phyloP scores from a whole-genome alignment of 2,797 vertebrate species.

The Adrianichthys oophorus region DNA sequence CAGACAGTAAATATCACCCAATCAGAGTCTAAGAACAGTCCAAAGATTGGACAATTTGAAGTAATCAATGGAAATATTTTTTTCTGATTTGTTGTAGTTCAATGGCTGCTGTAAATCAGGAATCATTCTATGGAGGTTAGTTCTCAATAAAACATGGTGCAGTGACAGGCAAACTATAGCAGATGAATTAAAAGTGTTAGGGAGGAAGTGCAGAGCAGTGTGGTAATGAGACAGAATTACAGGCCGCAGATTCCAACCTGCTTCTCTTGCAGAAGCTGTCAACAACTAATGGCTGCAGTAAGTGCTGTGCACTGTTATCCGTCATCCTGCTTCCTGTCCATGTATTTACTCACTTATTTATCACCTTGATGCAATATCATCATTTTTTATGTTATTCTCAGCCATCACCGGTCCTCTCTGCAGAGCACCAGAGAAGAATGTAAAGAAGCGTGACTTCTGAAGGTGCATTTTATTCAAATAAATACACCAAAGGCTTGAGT shows the following conservation, averaged over 20 bases:
- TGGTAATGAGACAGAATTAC: slow-evolving; percentile 90
- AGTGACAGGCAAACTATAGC: slow-evolving; percentile 90
- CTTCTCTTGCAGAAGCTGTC: slow-evolving; percentile 79
- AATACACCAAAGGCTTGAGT: neutral
- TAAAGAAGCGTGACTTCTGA: slow-evolving; percentile 11
- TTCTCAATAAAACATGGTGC: slow-evolving; percentile 94
- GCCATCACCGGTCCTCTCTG: slow-evolving; percentile 32
- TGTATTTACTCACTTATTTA: slow-evolving; percentile 83
- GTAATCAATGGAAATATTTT: slow-evolving; percentile 95
- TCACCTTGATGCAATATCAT: slow-evolving; percentile 79
- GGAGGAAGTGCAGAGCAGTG: slow-evolving; percentile 81
- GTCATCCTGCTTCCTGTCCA: slow-evolving; percentile 78
- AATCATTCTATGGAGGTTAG: slow-evolving; percentile 89
- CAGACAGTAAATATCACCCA: slow-evolving; percentile 98
- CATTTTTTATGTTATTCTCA: slow-evolving; percentile 73
- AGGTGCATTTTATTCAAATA: slow-evolving; percentile 3
- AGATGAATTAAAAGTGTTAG: slow-evolving; percentile 92
- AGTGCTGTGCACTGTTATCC: slow-evolving; percentile 65
- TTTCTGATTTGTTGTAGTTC: slow-evolving; percentile 81
- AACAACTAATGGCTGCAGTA: slow-evolving; percentile 79
- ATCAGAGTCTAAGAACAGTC: slow-evolving; percentile 95
- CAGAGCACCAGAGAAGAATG: slow-evolving; percentile 27
- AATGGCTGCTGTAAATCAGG: slow-evolving; percentile 92
- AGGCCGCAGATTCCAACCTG: slow-evolving; percentile 75
- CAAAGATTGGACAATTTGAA: slow-evolving; percentile 98